Base-by-base conservation (phyloP, 2,888 invertebrate genomes). In the Ochlodes sylvanus region DNA sequence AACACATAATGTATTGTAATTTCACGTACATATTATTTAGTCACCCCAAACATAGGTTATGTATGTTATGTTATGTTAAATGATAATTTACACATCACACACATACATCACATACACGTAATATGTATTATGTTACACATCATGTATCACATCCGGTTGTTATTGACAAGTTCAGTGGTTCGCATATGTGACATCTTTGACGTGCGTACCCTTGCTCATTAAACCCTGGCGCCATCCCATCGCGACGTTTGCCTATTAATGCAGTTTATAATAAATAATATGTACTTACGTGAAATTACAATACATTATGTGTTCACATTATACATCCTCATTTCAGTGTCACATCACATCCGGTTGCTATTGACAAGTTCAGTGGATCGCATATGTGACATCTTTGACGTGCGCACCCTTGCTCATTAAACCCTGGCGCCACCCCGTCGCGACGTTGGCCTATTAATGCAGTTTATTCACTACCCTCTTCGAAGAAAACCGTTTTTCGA, bases 391-490 rank as follows among this genome's bases (percentile, higher is more conserved):
- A 65, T 63, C 61, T 71, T 71, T 69, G 71, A 69, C 67, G 74
- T 75, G 70, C 73, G 73, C 73, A n/a, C 70, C 58, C 54, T 54
- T 42, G 54, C 55, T 60, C 47, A 41, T 34, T 60, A 34, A 62
- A 62, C 34, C 15, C 19, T 15, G 68, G 68, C 86, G 86, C 84
- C 86, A 67, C 73, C 47, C 67, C 70, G 87, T 78, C 86, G 82
- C 84, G 80, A 71, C 81, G 76, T 70, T 77, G 76, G 70, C 76
- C 79, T 78, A 81, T 84, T 82, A 85, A 79, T 85, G 82, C 81
- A 88, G 85, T 86, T 86, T 84, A 80, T 86, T 85, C 83, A 87
- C 85, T 83, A 81, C 76, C 76, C 74, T 77, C 67, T 47, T 71
- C 72, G 75, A 69, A 72, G 76, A 75, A 75, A 77, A 72, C 69